phyloP scores from a whole-genome alignment of 2,113 vertebrate species.

The Lophochroa leadbeateri region DNA sequence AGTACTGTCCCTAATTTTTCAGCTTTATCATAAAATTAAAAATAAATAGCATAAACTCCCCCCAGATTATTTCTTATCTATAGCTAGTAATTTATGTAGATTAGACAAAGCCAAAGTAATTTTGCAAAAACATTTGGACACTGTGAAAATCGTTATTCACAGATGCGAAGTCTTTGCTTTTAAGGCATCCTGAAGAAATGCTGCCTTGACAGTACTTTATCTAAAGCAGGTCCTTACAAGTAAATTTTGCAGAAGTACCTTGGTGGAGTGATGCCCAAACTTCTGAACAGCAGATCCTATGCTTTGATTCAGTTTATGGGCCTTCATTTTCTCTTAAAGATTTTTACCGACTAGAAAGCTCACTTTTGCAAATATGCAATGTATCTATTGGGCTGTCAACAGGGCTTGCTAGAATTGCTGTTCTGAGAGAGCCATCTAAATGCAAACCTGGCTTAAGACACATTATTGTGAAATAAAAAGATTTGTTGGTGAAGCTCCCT shows the following conservation, averaged over 20 bases:
- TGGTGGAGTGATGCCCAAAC: neutral
- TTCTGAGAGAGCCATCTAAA: neutral
- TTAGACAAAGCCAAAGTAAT: neutral
- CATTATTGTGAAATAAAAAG: neutral
- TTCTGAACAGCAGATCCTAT: neutral
- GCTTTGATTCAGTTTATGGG: neutral
- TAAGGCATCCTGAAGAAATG: neutral
- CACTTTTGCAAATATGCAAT: neutral
- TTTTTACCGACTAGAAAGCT: neutral
- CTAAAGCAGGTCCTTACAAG: neutral
- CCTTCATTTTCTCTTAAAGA: neutral
- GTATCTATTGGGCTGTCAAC: neutral
- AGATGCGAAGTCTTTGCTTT: neutral
- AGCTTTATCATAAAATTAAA: neutral
- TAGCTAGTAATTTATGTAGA: neutral
- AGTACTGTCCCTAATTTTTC: neutral
- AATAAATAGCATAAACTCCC: rapidly evolving
- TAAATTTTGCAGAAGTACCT: neutral
- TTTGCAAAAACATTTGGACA: neutral
- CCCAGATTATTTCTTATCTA: neutral
- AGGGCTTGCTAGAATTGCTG: neutral
- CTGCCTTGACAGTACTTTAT: neutral
- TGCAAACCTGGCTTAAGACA: neutral
- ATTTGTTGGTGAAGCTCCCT: neutral
- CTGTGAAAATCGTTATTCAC: neutral